Evolutionary conservation across 2,797 vertebrate genomes (phyloP).

Genomic region (Astyanax mexicanus): DNA sequence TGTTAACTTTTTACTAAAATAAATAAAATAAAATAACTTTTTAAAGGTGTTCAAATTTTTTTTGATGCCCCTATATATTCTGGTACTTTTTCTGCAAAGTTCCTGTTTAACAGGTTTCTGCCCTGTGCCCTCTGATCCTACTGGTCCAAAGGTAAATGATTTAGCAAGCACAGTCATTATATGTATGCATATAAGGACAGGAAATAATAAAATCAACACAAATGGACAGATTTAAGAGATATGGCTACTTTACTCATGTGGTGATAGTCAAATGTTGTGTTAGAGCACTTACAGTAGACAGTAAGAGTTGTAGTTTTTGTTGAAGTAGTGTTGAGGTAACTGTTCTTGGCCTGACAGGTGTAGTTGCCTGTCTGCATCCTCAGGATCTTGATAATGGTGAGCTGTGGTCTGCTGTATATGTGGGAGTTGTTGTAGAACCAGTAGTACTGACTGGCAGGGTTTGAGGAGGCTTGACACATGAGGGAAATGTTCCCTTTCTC

Average conservation of each 20-base stretch:
- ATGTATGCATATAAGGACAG: no score
- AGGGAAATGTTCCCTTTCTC: conserved; percentile 87
- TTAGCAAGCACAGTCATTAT: no score
- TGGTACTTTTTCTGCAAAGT: no score
- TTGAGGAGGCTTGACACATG: conserved; percentile 87
- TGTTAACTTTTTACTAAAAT: no score
- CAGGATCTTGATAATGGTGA: conserved; percentile 79
- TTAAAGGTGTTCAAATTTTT: no score
- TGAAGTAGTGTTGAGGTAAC: conserved; percentile 82
- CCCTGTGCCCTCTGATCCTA: no score
- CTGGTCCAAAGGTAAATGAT: no score
- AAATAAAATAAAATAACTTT: no score
- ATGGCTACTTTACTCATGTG: no score
- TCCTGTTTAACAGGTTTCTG: no score
- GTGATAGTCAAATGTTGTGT: not conserved
- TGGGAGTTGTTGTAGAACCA: conserved; percentile 91
- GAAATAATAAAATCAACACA: no score
- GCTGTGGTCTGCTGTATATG: conserved; percentile 80
- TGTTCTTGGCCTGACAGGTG: conserved; percentile 88
- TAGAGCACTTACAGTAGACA: conserved; percentile 88
- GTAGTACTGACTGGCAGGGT: conserved; percentile 86
- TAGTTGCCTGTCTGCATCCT: conserved; percentile 87
- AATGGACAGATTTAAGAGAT: not conserved
- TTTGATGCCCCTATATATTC: no score
- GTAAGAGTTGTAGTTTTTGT: conserved; percentile 85